These are phyloP conservation scores for Mormyrops boulengeri DNA, from an alignment of 2,797 vertebrate species.

Conservation along the genomic window DNA sequence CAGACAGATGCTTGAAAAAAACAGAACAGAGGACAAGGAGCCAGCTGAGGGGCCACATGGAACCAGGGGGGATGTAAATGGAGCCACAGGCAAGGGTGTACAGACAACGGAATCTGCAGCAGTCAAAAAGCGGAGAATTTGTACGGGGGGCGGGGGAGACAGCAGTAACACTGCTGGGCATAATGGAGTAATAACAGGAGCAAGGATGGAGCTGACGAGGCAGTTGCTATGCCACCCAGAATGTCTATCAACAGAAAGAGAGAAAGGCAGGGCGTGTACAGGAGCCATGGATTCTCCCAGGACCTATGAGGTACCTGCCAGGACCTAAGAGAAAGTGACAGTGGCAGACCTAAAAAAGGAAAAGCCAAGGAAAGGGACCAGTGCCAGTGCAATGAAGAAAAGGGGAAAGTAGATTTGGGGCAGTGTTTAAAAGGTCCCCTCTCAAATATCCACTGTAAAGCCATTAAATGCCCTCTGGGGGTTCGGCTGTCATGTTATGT, in stretches of 20 bases:
- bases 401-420: not conserved
- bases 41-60: not conserved
- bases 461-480: not conserved
- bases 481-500: not conserved
- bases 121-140: not conserved
- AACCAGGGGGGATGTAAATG: not conserved
- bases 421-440: not conserved
- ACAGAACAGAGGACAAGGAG: not conserved
- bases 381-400: not conserved
- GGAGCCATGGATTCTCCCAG: not conserved
- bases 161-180: not conserved
- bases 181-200: not conserved
- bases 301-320: not conserved
- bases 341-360: not conserved
- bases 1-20: not conserved
- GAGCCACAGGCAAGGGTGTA: not conserved
- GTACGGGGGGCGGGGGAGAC: not conserved
- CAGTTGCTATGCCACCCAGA: not conserved
- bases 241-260: not conserved
- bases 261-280: not conserved
- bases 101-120: not conserved
- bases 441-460: not conserved
- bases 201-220: not conserved
- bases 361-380: not conserved
- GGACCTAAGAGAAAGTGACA: not conserved